Percentiles rank a stretch among this genome's conserved stretches.
Conservation (phyloP, 1,140 invertebrate genomes). For the Asbolus verrucosus region DNA sequence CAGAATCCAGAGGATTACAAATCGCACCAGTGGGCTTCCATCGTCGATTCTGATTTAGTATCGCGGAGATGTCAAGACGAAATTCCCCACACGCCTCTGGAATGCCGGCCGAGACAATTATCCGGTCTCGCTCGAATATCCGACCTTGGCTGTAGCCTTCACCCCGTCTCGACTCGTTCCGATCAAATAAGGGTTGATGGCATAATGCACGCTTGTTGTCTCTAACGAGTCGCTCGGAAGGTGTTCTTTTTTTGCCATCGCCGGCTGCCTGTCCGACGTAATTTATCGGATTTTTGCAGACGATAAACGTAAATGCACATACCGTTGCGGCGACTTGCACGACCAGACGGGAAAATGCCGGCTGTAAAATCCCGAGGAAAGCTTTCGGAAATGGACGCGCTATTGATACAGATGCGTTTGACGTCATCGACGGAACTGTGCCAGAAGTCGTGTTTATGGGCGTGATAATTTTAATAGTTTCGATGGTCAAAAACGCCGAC, state of each 20-base stretch:
- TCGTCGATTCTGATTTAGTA: not conserved
- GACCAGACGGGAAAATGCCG: not conserved
- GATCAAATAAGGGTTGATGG: slow-evolving; percentile 36
- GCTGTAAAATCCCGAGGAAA: too few relatives aligned
- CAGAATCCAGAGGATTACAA: too few relatives aligned
- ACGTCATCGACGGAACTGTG: not conserved
- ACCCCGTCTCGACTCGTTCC: slow-evolving; percentile 17
- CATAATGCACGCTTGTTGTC: slow-evolving; percentile 26
- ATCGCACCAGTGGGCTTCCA: too few relatives aligned
- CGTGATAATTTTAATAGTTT: not conserved
- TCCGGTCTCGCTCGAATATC: not conserved
- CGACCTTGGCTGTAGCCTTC: slow-evolving; percentile 23
- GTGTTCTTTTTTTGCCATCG: slow-evolving; percentile 17
- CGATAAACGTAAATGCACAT: slow-evolving; percentile 22
- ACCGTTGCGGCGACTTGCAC: slow-evolving; percentile 2
- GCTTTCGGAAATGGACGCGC: not conserved
- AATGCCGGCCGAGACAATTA: slow-evolving; percentile 24
- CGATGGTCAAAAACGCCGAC: too few relatives aligned
- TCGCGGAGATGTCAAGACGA: too few relatives aligned
- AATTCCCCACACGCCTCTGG: slow-evolving; percentile 15
- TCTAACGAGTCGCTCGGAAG: slow-evolving; percentile 1
- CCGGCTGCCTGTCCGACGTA: slow-evolving; percentile 2
- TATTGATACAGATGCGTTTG: slow-evolving; percentile 5
- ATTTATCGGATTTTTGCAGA: slow-evolving; percentile 31
- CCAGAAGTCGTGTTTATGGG: not conserved